Evolutionary conservation across 2,797 vertebrate genomes (phyloP).

Genomic region (Amphiprion clarkii): DNA sequence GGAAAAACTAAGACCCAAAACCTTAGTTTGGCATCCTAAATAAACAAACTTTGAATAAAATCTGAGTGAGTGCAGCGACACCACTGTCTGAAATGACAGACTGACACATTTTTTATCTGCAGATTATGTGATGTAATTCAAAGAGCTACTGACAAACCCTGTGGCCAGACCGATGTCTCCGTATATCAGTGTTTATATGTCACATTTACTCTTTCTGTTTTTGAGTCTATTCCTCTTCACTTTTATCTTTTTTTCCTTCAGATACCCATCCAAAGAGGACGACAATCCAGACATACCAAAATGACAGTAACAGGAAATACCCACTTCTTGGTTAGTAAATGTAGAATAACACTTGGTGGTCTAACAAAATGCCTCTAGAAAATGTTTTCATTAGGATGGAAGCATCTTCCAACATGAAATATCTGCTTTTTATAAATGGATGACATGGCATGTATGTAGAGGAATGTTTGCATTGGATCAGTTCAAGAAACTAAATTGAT

Average conservation of each 20-base stretch:
- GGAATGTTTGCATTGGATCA: background rate
- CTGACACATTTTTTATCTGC: no score
- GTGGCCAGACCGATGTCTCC: no score
- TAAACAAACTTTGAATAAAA: no score
- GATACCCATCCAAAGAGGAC: slow-evolving; percentile 26
- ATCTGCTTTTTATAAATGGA: no score
- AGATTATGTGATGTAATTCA: background rate
- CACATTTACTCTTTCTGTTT: background rate
- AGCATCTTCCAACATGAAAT: no score
- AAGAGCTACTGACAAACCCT: background rate
- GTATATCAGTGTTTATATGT: no score
- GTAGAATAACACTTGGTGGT: background rate
- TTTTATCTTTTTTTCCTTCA: slow-evolving; percentile 23
- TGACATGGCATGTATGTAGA: background rate
- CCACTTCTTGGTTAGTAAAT: slow-evolving; percentile 76
- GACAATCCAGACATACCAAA: slow-evolving; percentile 60
- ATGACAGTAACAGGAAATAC: slow-evolving; percentile 55
- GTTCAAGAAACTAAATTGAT: background rate
- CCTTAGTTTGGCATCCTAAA: no score
- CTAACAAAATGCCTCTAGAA: background rate
- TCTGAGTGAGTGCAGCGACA: no score
- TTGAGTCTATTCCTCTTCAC: background rate
- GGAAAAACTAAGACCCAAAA: no score
- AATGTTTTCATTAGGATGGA: no score
- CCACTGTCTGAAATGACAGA: no score